Percentiles rank a stretch among this genome's conserved stretches.
Evolutionary conservation across 2,113 vertebrate genomes (phyloP).

Genomic region (Condylura cristata): DNA sequence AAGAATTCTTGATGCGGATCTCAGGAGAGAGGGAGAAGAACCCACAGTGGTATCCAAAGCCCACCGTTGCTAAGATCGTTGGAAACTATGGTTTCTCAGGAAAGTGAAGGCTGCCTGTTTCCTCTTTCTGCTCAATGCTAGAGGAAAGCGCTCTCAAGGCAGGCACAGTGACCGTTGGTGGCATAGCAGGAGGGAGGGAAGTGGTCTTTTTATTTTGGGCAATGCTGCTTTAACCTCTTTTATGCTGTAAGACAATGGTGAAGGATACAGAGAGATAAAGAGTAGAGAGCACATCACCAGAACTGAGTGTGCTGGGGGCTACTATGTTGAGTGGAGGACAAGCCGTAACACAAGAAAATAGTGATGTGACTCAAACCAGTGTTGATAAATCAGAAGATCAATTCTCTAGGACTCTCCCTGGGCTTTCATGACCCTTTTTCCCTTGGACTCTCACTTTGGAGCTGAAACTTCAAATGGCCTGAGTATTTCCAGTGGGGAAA

Average conservation of each 20-base stretch:
- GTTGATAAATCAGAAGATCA: too few species aligned
- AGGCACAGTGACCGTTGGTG: background rate
- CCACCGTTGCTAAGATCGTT: conserved; percentile 75
- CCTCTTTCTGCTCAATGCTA: conserved; percentile 47
- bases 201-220: background rate
- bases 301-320: background rate
- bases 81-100: conserved; percentile 80
- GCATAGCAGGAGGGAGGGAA: background rate
- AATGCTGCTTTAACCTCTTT: background rate
- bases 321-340: background rate
- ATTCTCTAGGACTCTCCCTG: conserved; percentile 36
- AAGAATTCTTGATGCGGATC: background rate
- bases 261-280: background rate
- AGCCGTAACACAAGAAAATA: background rate
- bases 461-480: background rate
- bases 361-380: background rate
- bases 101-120: conserved; percentile 78
- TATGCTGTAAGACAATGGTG: background rate
- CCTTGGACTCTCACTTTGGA: background rate
- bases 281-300: too few species aligned
- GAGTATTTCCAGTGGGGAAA: background rate
- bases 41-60: conserved; percentile 70
- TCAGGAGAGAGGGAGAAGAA: background rate
- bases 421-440: background rate
- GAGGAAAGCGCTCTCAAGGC: background rate